Conservation (phyloP, 2,888 invertebrate species). For the Euplagia quadripunctaria region DNA sequence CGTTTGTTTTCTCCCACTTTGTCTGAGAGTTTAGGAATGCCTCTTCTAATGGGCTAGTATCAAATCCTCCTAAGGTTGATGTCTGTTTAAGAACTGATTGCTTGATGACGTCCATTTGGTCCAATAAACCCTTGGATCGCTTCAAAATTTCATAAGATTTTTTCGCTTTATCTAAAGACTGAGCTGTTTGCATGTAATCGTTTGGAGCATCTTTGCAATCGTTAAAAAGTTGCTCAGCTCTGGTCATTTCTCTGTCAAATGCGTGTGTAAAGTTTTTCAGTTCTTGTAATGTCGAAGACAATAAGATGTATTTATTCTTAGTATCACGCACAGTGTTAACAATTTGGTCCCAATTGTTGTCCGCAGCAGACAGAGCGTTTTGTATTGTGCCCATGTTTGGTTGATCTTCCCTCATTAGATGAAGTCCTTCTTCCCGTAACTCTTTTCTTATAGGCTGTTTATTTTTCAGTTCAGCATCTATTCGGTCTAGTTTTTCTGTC, state of each 20-base stretch:
- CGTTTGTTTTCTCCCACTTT: slow-evolving; percentile 91
- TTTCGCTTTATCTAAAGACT: slow-evolving; percentile 91
- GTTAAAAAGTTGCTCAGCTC: slow-evolving; percentile 89
- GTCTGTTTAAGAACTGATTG: slow-evolving; percentile 91
- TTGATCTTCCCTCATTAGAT: slow-evolving; percentile 94
- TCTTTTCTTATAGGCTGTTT: slow-evolving; percentile 90
- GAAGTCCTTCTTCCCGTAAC: slow-evolving; percentile 92
- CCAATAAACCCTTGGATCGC: slow-evolving; percentile 91
- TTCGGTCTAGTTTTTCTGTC: slow-evolving; percentile 83
- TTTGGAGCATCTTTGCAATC: slow-evolving; percentile 90
- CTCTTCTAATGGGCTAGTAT: slow-evolving; percentile 87
- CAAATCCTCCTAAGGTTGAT: slow-evolving; percentile 90
- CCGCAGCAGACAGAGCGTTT: slow-evolving; percentile 92
- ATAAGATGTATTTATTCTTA: slow-evolving; percentile 91
- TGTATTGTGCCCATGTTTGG: slow-evolving; percentile 93
- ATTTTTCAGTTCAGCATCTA: slow-evolving; percentile 87
- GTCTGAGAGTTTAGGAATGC: slow-evolving; percentile 89
- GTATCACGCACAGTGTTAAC: slow-evolving; percentile 92
- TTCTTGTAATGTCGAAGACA: slow-evolving; percentile 92
- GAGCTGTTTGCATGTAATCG: slow-evolving; percentile 91
- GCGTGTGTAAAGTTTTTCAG: slow-evolving; percentile 91
- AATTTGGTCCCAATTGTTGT: slow-evolving; percentile 93
- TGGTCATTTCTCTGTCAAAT: slow-evolving; percentile 90
- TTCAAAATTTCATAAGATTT: slow-evolving; percentile 92
- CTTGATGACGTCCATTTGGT: slow-evolving; percentile 92